These are phyloP conservation scores for Rhabdophis nuchalis DNA, from an alignment of 2,797 vertebrate species.

Conservation along the genomic window DNA sequence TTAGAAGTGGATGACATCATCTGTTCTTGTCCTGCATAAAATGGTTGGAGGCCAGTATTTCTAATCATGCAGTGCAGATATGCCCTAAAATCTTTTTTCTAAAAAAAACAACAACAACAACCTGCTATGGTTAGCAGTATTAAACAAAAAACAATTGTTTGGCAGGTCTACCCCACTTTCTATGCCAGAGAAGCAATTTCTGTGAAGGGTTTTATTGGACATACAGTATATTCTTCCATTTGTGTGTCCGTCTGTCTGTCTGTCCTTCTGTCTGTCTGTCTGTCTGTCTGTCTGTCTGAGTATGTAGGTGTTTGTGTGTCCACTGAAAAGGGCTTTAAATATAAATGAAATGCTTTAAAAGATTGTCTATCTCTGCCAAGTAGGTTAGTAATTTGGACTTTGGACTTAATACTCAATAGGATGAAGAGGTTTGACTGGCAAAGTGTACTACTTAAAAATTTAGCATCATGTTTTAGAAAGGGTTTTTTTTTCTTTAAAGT, in stretches of 20 bases:
- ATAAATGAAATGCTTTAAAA: neutral
- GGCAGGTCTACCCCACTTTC: neutral
- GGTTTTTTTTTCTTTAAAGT: neutral
- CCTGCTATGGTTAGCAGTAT: neutral
- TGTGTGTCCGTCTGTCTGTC: fast-evolving
- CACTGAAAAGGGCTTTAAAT: neutral
- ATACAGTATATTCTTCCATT: neutral
- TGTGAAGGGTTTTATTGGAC: neutral
- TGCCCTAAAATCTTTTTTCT: neutral
- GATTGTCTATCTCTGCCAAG: neutral
- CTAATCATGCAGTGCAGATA: neutral
- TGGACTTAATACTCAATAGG: neutral
- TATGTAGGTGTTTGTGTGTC: neutral
- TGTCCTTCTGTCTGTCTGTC: neutral
- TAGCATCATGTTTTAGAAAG: neutral
- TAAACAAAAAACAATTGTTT: neutral
- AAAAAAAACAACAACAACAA: neutral
- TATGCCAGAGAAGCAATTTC: neutral
- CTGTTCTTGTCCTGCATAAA: neutral
- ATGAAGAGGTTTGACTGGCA: neutral
- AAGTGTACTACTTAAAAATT: neutral
- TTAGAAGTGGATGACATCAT: neutral
- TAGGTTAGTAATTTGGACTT: neutral
- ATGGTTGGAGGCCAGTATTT: neutral
- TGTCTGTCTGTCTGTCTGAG: neutral